Base-by-base conservation (phyloP, 2,797 vertebrate species). In the Sphenopsis melanotis region DNA sequence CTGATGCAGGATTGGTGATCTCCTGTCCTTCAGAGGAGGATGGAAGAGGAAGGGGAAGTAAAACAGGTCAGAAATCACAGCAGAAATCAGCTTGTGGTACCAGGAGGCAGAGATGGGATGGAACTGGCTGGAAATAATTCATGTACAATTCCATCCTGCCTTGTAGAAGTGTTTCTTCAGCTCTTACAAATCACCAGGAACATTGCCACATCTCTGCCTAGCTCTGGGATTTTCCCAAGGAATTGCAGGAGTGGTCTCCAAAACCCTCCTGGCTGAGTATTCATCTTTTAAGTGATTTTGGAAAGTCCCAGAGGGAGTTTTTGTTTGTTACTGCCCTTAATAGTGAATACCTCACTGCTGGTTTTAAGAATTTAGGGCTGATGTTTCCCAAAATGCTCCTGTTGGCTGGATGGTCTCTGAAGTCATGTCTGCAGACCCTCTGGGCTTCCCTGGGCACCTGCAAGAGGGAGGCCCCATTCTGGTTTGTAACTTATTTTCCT, bases 41-140 rank as follows among this genome's bases (percentile, higher is more conserved):
- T 44, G 52, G 63, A 19, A 50, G 55, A 70, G 50, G 61, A 92
- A 91, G 19, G n/a, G 23, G 29, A 32, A 57, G 20, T 20, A 57
- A 50, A 88, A 30, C 23, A 47, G 30, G 23, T 76, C 57, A 68
- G 50, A 75, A 91, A 66, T 52, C 21, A 15, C 44, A 61, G 50
- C 49, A 72, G 29, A 30, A 20, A 32, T 42, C 55, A 88, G 55
- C 1, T 4, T 0, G 0, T 4, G 20, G 39, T 46, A n/a, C 21
- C 19, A 44, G 55, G 18, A 69, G 29, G 37, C 37, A 78, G 79
- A 66, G 27, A 3, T 61, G 39, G 63, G 60, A 34, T 57, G 0
- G 0, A n/a, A 47, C 5, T 71, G 46, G 12, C 74, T 84, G 63
- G 53, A 65, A 83, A 49, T 42, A 42, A 72, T 89, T 82, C 29